Evolutionary conservation across 2,113 vertebrate genomes (phyloP).

Genomic region (Colistium nudipinnis): DNA sequence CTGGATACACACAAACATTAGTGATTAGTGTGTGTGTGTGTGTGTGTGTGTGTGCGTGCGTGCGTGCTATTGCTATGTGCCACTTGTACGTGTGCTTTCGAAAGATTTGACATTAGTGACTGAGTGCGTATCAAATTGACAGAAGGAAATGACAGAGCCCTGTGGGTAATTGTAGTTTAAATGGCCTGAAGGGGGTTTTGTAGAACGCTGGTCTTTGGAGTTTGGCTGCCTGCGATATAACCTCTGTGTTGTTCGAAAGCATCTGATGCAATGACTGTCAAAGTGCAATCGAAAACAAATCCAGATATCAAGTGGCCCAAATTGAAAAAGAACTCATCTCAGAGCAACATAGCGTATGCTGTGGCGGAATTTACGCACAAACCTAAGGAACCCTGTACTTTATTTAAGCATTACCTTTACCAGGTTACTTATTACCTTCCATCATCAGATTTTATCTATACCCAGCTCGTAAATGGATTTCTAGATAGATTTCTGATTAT

Average conservation of each 20-base stretch:
- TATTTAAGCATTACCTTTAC: no score
- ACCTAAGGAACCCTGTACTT: no score
- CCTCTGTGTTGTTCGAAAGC: constrained; percentile 48
- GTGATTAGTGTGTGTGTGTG: background rate
- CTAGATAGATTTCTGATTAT: no score
- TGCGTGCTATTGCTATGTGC: constrained; percentile 28
- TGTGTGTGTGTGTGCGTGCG: constrained; percentile 9
- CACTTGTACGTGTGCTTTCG: constrained; percentile 30
- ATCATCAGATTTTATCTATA: no score
- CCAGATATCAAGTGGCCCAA: constrained; percentile 20
- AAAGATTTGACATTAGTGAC: constrained; percentile 40
- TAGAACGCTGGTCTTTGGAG: constrained; percentile 55
- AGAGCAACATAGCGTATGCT: background rate
- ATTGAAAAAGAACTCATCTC: background rate
- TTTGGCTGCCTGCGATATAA: constrained; percentile 44
- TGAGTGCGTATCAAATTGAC: constrained; percentile 37
- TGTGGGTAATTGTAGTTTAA: constrained; percentile 58
- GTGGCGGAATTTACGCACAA: no score
- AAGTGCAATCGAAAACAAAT: constrained; percentile 38
- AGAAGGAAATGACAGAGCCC: constrained; percentile 35
- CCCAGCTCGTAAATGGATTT: no score
- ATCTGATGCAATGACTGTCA: constrained; percentile 50
- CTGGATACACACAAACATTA: constrained; percentile 42
- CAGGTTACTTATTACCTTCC: no score
- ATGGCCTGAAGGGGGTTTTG: constrained; percentile 60